Conservation (phyloP, 2,113 vertebrate species). For the Capreolus pygargus region DNA sequence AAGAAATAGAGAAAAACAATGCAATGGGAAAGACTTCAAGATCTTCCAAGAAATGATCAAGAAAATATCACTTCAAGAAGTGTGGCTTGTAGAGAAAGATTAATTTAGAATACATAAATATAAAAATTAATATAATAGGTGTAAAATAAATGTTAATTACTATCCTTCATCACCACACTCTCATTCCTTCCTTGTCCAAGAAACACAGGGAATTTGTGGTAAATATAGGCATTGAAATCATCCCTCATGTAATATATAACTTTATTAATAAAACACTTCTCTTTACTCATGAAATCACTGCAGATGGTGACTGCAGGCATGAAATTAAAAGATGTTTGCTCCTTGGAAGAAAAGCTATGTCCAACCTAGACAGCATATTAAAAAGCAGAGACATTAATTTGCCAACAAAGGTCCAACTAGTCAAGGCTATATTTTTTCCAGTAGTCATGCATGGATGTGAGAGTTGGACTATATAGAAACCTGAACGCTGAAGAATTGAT, state of each 20-base stretch:
- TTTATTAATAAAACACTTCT: neutral
- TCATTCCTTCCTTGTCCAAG: neutral
- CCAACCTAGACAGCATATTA: neutral
- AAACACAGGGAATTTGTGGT: neutral
- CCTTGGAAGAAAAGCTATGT: neutral
- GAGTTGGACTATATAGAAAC: neutral
- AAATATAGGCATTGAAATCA: neutral
- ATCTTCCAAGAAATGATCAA: neutral
- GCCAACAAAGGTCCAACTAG: neutral
- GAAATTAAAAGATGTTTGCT: neutral
- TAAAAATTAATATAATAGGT: neutral
- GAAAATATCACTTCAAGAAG: neutral
- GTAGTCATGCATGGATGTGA: neutral
- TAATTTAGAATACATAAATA: neutral
- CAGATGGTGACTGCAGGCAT: neutral
- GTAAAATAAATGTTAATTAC: neutral
- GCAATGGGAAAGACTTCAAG: neutral
- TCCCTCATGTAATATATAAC: neutral
- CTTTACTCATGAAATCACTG: neutral
- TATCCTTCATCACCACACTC: neutral
- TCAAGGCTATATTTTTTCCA: neutral
- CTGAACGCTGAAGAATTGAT: accelerated
- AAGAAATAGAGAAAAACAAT: neutral
- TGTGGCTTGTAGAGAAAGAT: neutral
- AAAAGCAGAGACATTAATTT: neutral